Evolutionary conservation across 2,888 invertebrate genomes (phyloP).

Genomic region (Conistra vaccinii): DNA sequence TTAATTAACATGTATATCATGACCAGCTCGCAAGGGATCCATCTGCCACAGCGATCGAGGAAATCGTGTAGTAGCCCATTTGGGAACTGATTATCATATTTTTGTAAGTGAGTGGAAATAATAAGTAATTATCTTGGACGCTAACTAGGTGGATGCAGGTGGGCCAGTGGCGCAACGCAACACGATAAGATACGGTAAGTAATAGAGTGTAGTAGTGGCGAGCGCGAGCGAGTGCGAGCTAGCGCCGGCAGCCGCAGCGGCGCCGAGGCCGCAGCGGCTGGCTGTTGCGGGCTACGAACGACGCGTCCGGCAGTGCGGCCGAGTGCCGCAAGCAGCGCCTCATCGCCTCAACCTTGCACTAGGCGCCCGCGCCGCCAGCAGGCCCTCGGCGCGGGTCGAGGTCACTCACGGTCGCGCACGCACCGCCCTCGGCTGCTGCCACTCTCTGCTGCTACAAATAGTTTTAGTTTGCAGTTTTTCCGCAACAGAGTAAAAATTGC

Average conservation of each 20-base stretch:
- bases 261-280: not conserved
- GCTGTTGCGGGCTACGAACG: too few species aligned
- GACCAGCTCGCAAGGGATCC: not conserved
- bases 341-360: not conserved
- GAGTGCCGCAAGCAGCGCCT: not conserved
- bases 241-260: not conserved
- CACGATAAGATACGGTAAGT: not conserved
- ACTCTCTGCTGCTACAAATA: not conserved
- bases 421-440: not conserved
- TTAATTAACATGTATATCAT: not conserved
- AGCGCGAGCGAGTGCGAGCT: not conserved
- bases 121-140: not conserved
- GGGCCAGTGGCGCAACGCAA: too few species aligned
- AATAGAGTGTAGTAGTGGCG: not conserved
- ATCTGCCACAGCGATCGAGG: not conserved
- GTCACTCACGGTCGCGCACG: not conserved
- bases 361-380: not conserved
- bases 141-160: not conserved
- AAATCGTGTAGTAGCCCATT: not conserved
- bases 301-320: too few species aligned
- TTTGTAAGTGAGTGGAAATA: not conserved
- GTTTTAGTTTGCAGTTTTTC: slow-evolving; percentile 36
- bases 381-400: not conserved
- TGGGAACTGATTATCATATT: not conserved
- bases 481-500: slow-evolving; percentile 27